Conservation (phyloP, 2,888 invertebrate species). For the Hirtodrosophila duncani region DNA sequence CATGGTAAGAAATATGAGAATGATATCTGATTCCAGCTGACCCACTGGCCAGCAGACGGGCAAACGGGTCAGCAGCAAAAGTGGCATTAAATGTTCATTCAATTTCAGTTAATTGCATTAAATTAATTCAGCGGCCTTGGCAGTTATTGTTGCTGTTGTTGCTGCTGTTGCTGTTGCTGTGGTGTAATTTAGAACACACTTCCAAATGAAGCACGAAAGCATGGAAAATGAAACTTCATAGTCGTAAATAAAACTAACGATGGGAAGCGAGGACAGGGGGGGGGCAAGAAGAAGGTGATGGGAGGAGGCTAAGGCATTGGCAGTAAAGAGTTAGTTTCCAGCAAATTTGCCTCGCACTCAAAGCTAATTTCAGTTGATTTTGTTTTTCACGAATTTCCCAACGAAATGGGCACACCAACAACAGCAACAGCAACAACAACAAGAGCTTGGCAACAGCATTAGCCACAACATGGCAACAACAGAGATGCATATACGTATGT, state of each 20-base stretch:
- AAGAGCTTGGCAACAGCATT: slow-evolving; percentile 16
- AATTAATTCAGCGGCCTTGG: slow-evolving; percentile 61
- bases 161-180: slow-evolving; percentile 3
- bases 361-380: slow-evolving; percentile 56
- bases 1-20: background rate
- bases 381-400: slow-evolving; percentile 61
- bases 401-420: slow-evolving; percentile 56
- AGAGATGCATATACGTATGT: slow-evolving; percentile 1
- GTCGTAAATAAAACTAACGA: slow-evolving; percentile 9
- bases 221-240: slow-evolving; percentile 28
- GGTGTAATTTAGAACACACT: slow-evolving; percentile 30
- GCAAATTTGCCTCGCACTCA: slow-evolving; percentile 47
- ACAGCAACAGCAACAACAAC: slow-evolving; percentile 14
- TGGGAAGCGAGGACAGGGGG: background rate
- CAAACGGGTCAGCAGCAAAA: no score
- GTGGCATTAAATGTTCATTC: slow-evolving; percentile 57
- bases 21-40: slow-evolving; percentile 1
- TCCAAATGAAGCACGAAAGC: slow-evolving; percentile 31
- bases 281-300: slow-evolving; percentile 35
- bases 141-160: slow-evolving; percentile 2
- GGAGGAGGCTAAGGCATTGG: slow-evolving; percentile 25
- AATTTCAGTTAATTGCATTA: slow-evolving; percentile 65
- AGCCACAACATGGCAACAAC: slow-evolving; percentile 14
- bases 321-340: slow-evolving; percentile 32
- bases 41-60: slow-evolving; percentile 10